Conservation (phyloP, 1,140 invertebrate genomes). For the Dendrolimus punctatus region DNA sequence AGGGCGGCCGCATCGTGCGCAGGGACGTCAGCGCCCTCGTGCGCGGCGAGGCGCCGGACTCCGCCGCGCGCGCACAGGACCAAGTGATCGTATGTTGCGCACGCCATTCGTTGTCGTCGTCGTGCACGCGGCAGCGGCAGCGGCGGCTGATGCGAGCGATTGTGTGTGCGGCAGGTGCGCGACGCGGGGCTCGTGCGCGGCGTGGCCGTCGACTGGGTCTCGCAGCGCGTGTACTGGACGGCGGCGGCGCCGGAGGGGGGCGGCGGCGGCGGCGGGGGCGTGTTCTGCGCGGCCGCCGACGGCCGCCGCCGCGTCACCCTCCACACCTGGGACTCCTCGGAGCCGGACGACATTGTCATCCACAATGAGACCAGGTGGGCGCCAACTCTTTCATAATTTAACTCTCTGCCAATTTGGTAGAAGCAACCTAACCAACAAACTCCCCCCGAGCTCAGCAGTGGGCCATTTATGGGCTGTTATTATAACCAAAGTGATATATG, state of each 20-base stretch:
- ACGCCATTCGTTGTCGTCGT: too few relatives aligned
- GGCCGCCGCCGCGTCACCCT: slow-evolving; percentile 35
- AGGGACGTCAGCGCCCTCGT: slow-evolving; percentile 6
- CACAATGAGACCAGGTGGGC: slow-evolving; percentile 23
- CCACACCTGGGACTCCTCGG: slow-evolving; percentile 19
- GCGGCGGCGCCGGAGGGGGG: slow-evolving; percentile 9
- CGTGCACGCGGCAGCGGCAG: too few relatives aligned
- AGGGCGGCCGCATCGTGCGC: slow-evolving; percentile 17
- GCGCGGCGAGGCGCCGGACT: slow-evolving; percentile 7
- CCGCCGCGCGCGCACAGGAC: not conserved
- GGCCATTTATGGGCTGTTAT: too few relatives aligned
- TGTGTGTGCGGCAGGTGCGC: slow-evolving; percentile 25
- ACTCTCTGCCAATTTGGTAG: too few relatives aligned
- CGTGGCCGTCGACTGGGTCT: slow-evolving; percentile 85
- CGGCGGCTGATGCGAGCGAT: too few relatives aligned
- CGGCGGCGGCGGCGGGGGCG: slow-evolving; percentile 6
- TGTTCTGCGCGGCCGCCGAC: slow-evolving; percentile 27
- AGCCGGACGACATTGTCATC: slow-evolving; percentile 40
- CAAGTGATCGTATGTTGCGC: not conserved
- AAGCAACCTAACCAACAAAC: too few relatives aligned
- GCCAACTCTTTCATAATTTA: not conserved
- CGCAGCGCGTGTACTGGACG: slow-evolving; percentile 80
- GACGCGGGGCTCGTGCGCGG: slow-evolving; percentile 78
- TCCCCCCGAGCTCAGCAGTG: too few relatives aligned
- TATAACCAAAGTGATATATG: too few relatives aligned